Evolutionary conservation across 2,797 vertebrate genomes (phyloP), one percentile per base, ranked within the genome.

Genomic region (Geotrypetes seraphini): DNA sequence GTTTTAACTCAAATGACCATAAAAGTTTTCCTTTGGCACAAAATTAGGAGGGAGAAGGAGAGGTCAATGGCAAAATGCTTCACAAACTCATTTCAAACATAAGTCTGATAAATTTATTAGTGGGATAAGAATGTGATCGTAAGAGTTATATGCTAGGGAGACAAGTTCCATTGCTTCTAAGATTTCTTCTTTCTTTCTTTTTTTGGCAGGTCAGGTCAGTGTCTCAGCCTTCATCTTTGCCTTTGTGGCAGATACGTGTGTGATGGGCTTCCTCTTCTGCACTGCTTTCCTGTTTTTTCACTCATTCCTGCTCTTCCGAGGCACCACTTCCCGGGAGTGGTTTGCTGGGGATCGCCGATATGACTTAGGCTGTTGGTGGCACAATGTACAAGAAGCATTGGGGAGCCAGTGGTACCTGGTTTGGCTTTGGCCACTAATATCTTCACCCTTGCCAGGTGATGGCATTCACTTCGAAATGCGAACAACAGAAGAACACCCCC

Each of bases 311-410:
- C 62, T 90, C 55, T 47, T 86, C 44, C 76, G 79, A 6, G 91
- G 90, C 28, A 87, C 92, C 68, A 94, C 91, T 37, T 91, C 86
- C 2, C 75, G 84, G 20, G 90, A 95, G 53, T 95, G 91, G 90
- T 69, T 69, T 9, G 84, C 82, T 43, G 88, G 86, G 1, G 71
- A 76, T 15, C 69, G 69, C 5, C 61, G 69, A 13, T 92, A 90
- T 36, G 75, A 58, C 53, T 67, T 87, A 17, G 88, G 90, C 6
- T n/a, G n/a, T n/a, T 46, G 62, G 15, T 24, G 66, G 22, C 66
- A 47, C 6, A 95, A 93, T 47, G 25, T 90, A 36, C 63, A 52
- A 14, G 75, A 85, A 11, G 64, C 65, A 10, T 65, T 95, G 33
- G 91, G 91, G 13, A 27, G 50, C 10, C 75, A 49, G 43, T 93